Evolutionary conservation across 2,797 vertebrate genomes (phyloP), one percentile per base, ranked within the genome.

Genomic region (Cygnus olor): DNA sequence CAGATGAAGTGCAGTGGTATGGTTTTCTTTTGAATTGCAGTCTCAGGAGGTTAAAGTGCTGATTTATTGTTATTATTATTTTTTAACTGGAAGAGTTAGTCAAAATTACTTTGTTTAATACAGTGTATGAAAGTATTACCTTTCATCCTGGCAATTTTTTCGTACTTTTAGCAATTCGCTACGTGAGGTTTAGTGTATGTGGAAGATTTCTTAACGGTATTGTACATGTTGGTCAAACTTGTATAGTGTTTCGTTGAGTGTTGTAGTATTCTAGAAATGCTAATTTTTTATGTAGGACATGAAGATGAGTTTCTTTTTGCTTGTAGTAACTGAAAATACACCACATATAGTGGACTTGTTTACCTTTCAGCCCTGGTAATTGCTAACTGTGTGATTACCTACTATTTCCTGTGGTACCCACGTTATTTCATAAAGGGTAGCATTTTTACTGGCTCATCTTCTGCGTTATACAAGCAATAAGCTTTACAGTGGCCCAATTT

Each of bases 161-260:
- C 54, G 5, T 69, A 38, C 14, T 89, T 36, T 18, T 4, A 11
- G 6, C 5, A 87, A 14, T 14, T 60, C 68, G 6, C 24, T 73
- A 0, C 4, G 4, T n/a, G 42, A 66, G 14, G 5, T 1, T 60
- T 80, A 74, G 12, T 49, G 22, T 49, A 4, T 4, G 3, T 32
- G 12, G 11, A 79, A 45, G 22, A 69, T 77, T 70, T 90, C 24
- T 61, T 25, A n/a, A 58, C 11, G 47, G 11, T 25, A 25, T 49
- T 32, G 9, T n/a, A 10, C 3, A 1, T 18, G 1, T 19, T 64
- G 20, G 16, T 65, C 22, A 58, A 17, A 18, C 47, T 58, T 61
- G 11, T 25, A 61, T 30, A 38, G 22, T 27, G 2, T 3, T 27
- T 56, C 72, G 21, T 44, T 54, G 9, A 28, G 2, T 25, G 6